Percentiles rank a stretch among this genome's conserved stretches.
Conservation (phyloP, 2,797 vertebrate genomes). For the Fistularia tabacaria region DNA sequence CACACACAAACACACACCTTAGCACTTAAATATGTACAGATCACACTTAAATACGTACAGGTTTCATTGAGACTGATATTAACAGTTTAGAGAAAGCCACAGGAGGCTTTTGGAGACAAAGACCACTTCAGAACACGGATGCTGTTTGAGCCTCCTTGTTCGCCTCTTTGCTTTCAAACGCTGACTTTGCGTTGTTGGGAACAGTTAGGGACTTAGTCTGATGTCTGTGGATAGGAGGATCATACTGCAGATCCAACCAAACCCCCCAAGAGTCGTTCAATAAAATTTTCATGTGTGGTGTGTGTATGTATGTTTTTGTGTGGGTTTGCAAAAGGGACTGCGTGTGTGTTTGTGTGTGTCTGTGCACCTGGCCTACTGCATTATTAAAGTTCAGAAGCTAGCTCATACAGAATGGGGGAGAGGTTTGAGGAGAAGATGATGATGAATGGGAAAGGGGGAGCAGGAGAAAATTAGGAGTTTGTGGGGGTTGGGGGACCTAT, state of each 20-base stretch:
- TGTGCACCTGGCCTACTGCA: constrained; percentile 71
- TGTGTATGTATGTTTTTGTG: constrained; percentile 45
- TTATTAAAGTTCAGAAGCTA: constrained; percentile 70
- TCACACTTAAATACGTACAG: constrained; percentile 1
- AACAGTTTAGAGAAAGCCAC: neutral
- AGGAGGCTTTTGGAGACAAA: constrained; percentile 17
- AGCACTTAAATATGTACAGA: constrained; percentile 4
- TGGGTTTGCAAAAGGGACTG: constrained; percentile 49
- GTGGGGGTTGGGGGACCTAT: too few species aligned
- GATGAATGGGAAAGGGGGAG: constrained; percentile 3
- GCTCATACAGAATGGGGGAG: constrained; percentile 40
- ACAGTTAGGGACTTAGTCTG: constrained; percentile 37
- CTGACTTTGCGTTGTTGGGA: constrained; percentile 33
- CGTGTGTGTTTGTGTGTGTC: constrained; percentile 53
- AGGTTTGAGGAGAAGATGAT: constrained; percentile 16
- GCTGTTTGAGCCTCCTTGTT: constrained; percentile 13
- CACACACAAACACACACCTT: constrained; percentile 15
- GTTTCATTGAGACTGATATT: constrained; percentile 11
- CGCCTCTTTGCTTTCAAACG: constrained; percentile 5
- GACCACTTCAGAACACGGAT: constrained; percentile 33
- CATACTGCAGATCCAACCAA: constrained; percentile 45
- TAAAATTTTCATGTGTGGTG: constrained; percentile 69
- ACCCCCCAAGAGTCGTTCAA: constrained; percentile 53
- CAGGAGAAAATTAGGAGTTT: too few species aligned
- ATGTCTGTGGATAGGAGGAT: constrained; percentile 54